Percentiles rank a stretch among this genome's conserved stretches.
phyloP scores from a whole-genome alignment of 2,888 invertebrate species.

The Ischnus inquisitorius region DNA sequence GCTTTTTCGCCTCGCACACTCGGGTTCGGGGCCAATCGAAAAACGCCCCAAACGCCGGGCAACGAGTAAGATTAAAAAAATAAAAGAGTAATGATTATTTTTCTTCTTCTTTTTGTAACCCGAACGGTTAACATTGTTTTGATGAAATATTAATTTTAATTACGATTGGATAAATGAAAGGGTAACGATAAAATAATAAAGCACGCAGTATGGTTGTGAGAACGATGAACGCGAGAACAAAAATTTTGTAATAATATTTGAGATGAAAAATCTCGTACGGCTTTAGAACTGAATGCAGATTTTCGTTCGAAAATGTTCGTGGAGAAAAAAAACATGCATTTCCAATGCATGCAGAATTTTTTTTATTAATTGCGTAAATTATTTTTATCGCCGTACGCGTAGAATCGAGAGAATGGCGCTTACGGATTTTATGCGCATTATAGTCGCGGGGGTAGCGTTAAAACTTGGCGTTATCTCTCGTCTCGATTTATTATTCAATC shows the following conservation, averaged over 20 bases:
- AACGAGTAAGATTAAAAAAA: constrained; percentile 45
- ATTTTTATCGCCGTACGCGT: constrained; percentile 42
- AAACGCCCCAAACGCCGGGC: constrained; percentile 43
- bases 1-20: constrained; percentile 82
- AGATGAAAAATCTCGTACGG: not conserved
- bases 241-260: not conserved
- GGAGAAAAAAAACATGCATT: not conserved
- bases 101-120: not conserved
- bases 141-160: constrained; percentile 59
- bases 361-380: constrained; percentile 27
- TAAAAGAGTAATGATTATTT: constrained; percentile 55
- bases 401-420: constrained; percentile 25
- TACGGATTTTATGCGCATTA: constrained; percentile 55
- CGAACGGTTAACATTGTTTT: constrained; percentile 46
- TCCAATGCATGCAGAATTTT: not conserved
- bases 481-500: constrained; percentile 83
- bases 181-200: constrained; percentile 42
- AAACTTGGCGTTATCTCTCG: constrained; percentile 76
- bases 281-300: too few species aligned
- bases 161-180: constrained; percentile 51
- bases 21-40: constrained; percentile 60
- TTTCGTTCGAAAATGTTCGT: too few species aligned
- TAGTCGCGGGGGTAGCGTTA: constrained; percentile 53
- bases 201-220: constrained; percentile 1
- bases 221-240: constrained; percentile 7